These are phyloP conservation scores for Atractosteus spatula DNA, from an alignment of 2,113 vertebrate species.

Conservation along the genomic window DNA sequence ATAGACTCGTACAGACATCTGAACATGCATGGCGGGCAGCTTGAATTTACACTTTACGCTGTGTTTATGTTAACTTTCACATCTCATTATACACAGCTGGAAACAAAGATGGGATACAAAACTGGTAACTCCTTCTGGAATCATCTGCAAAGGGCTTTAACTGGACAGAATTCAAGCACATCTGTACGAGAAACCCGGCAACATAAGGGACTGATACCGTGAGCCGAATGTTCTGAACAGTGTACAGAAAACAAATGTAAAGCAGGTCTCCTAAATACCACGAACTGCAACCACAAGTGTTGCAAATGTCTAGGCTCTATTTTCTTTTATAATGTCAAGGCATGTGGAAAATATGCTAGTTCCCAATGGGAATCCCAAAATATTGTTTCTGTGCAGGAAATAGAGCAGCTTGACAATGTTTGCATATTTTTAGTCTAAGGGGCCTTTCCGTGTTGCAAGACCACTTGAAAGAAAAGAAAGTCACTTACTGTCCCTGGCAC, in stretches of 20 bases:
- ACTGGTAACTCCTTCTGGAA: background rate
- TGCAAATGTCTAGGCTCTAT: background rate
- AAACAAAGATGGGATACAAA: background rate
- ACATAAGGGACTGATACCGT: background rate
- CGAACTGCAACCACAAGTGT: background rate
- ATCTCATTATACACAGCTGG: background rate
- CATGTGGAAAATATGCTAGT: background rate
- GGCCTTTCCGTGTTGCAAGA: background rate
- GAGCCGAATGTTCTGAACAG: no score
- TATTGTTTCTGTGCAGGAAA: background rate
- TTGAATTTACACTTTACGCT: background rate
- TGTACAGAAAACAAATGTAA: background rate
- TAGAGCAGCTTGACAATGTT: background rate
- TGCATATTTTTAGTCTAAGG: background rate
- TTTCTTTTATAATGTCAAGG: background rate
- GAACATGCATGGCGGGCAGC: background rate
- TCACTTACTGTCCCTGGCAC: background rate
- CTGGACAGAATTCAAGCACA: background rate
- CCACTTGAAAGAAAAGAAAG: background rate
- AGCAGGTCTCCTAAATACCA: background rate
- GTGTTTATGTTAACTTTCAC: background rate
- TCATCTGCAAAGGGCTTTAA: background rate
- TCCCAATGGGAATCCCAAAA: background rate
- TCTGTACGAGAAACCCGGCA: background rate
- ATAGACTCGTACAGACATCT: no score